Conservation (phyloP, 53 echinoderm and acorn worm genomes). For the Temnopleurus reevesii region DNA sequence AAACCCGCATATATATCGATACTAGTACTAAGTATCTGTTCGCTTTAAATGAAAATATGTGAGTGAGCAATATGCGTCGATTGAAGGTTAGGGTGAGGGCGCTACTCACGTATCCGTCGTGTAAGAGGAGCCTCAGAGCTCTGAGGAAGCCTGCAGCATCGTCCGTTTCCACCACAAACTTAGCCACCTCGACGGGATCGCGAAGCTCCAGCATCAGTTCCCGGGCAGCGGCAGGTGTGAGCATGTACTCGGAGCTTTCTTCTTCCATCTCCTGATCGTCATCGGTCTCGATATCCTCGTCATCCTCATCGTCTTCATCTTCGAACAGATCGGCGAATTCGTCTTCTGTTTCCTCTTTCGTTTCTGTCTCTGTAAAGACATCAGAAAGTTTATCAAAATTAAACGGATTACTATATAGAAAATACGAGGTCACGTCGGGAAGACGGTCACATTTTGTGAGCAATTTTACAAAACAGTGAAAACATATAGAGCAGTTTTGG, state of each 20-base stretch:
- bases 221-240: conserved; percentile 59
- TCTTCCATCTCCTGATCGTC: conserved; percentile 5
- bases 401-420: too few species aligned
- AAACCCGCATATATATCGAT: too few species aligned
- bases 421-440: too few species aligned
- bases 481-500: too few species aligned
- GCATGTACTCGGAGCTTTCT: conserved; percentile 15
- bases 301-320: conserved; percentile 11
- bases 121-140: conserved; percentile 63
- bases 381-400: too few species aligned
- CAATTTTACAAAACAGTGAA: too few species aligned
- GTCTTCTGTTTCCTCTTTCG: background rate
- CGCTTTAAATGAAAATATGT: too few species aligned
- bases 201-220: conserved; percentile 66
- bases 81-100: background rate
- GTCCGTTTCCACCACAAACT: conserved; percentile 67
- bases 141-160: conserved; percentile 64
- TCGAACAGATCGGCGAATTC: background rate
- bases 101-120: conserved; percentile 67
- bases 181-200: conserved; percentile 60
- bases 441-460: too few species aligned
- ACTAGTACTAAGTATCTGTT: too few species aligned
- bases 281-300: conserved; percentile 2
- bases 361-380: conserved; percentile 13
- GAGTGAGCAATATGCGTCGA: too few species aligned